Evolutionary conservation across 2,797 vertebrate genomes (phyloP), one percentile per base, ranked within the genome.

Genomic region (Eospalax fontanierii): DNA sequence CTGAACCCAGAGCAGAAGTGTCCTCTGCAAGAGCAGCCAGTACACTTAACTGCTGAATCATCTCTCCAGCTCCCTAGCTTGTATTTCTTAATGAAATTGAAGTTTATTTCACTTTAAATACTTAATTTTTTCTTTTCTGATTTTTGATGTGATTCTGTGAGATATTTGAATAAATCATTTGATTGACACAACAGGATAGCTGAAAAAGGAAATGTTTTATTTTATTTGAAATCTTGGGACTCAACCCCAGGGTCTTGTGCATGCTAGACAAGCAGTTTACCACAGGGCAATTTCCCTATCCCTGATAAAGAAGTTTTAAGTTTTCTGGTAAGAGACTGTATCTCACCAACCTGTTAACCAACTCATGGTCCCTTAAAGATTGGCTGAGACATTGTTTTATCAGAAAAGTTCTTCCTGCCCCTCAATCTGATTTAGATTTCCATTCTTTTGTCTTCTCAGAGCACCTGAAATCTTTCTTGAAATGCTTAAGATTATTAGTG

Each of bases 41-140:
- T 54, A 14, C 50, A 9, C 50, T 54, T 54, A 54, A 54, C 30
- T 4, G 63, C 30, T 65, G 59, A 76, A 5, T 33, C 46, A 11
- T 63, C 57, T 40, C 35, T 28, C 35, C 35, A 63, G 79, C 73
- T 22, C 24, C 86, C 71, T 70, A 61, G 43, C 68, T 87, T 90
- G 33, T 28, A 11, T 86, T 87, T 95, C 59, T 86, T 91, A 70
- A n/a, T 74, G 46, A 81, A 38, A 28, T 50, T 86, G 33, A 89
- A 70, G 35, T 46, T 74, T 86, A 68, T 91, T 93, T 87, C 43
- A 76, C 78, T 93, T 93, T 95, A 75, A 94, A 87, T 89, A 9
- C 24, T 76, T 90, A 70, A 85, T 91, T 83, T 82, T 30, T 88
- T 54, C 26, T 90, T 86, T 89, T 87, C 24, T 94, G 10, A 57